phyloP scores from a whole-genome alignment of 2,113 vertebrate genomes.

The Aplodontia rufa region DNA sequence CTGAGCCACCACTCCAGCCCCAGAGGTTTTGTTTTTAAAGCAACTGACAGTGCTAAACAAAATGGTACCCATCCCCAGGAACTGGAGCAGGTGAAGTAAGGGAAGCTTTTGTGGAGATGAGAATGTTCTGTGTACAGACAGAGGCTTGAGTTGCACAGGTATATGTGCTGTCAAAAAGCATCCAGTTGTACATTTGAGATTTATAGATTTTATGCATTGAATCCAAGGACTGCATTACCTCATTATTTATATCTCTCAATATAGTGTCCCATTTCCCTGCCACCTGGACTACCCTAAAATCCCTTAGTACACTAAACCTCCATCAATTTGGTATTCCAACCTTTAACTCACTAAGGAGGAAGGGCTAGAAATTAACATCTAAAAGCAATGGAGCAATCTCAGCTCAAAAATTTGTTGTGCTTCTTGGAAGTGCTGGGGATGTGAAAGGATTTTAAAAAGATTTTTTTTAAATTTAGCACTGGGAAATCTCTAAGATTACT shows the following conservation, averaged over 20 bases:
- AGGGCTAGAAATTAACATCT: background rate
- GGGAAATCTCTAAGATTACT: too few species aligned
- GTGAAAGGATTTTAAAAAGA: too few species aligned
- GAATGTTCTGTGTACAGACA: background rate
- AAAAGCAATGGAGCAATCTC: background rate
- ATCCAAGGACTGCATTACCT: background rate
- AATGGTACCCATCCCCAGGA: background rate
- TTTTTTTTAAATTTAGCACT: too few species aligned
- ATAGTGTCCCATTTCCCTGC: background rate
- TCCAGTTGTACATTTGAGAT: background rate
- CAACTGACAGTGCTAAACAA: background rate
- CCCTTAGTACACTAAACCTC: background rate
- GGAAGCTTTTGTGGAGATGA: background rate
- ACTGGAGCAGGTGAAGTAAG: background rate
- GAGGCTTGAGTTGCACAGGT: background rate
- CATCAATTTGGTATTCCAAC: background rate
- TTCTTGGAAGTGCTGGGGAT: background rate
- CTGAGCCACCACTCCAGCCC: background rate
- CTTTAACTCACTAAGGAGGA: constrained; percentile 27
- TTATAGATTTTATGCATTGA: background rate
- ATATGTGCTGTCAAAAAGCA: background rate
- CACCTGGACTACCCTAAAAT: background rate
- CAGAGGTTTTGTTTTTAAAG: background rate
- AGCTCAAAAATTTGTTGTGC: background rate
- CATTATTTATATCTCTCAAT: background rate